phyloP scores from a whole-genome alignment of 2,113 vertebrate genomes.

The Phylloscopus whistleri region DNA sequence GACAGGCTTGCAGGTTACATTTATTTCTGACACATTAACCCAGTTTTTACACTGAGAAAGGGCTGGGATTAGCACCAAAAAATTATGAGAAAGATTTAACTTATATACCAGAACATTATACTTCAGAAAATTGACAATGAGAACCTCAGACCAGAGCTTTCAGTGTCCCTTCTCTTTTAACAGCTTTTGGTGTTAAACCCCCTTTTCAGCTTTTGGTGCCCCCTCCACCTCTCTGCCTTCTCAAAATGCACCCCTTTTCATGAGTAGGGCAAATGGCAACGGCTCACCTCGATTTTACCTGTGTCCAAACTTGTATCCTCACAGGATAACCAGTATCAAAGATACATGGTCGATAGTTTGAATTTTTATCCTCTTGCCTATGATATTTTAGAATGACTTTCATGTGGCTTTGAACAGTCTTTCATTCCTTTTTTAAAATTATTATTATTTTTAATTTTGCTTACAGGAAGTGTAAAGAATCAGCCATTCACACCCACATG shows the following conservation, averaged over 20 bases:
- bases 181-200: no score
- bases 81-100: not conserved
- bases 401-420: not conserved
- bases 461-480: not conserved
- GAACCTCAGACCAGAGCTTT: not conserved
- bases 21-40: not conserved
- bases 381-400: not conserved
- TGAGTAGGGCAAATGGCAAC: not conserved
- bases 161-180: not conserved
- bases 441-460: not conserved
- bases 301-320: not conserved
- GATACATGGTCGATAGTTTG: not conserved
- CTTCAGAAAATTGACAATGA: not conserved
- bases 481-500: not conserved
- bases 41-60: not conserved
- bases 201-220: not conserved
- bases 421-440: not conserved
- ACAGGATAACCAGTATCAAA: not conserved
- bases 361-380: not conserved
- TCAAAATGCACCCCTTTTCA: not conserved
- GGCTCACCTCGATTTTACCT: not conserved
- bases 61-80: not conserved
- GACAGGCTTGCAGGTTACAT: constrained; percentile 16
- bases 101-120: not conserved
- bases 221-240: not conserved